Evolutionary conservation across 2,888 invertebrate genomes (phyloP).

Genomic region (Sturmia bella): DNA sequence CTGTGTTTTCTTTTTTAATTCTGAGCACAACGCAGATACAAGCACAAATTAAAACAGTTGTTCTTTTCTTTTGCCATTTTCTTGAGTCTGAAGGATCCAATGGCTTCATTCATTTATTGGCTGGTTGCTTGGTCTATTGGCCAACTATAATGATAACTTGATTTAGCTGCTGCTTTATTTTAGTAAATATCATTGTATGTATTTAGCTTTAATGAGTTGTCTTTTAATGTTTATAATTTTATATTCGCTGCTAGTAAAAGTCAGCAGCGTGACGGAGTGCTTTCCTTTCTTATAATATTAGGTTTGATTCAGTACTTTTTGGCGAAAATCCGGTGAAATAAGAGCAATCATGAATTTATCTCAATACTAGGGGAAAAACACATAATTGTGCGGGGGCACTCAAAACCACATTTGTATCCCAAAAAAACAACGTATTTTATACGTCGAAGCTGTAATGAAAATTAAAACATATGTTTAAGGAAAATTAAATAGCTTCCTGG

Average conservation of each 20-base stretch:
- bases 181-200: conserved; percentile 28
- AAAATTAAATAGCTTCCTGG: too few species aligned
- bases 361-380: too few species aligned
- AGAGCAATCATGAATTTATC: too few species aligned
- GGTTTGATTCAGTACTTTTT: neutral
- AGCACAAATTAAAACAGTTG: conserved; percentile 19
- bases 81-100: conserved; percentile 23
- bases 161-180: neutral
- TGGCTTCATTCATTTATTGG: neutral
- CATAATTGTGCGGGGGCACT: too few species aligned
- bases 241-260: conserved; percentile 24
- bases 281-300: neutral
- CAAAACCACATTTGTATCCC: too few species aligned
- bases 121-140: neutral
- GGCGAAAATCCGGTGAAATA: too few species aligned
- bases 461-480: too few species aligned
- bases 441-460: too few species aligned
- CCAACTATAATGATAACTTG: conserved; percentile 21
- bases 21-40: neutral
- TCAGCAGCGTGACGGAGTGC: neutral
- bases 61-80: conserved; percentile 8
- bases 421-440: too few species aligned
- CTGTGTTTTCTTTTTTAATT: conserved; percentile 57
- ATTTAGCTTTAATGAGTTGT: conserved; percentile 58
- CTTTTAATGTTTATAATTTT: conserved; percentile 50